phyloP scores from a whole-genome alignment of 2,113 vertebrate genomes.

The Pangasianodon gigas region DNA sequence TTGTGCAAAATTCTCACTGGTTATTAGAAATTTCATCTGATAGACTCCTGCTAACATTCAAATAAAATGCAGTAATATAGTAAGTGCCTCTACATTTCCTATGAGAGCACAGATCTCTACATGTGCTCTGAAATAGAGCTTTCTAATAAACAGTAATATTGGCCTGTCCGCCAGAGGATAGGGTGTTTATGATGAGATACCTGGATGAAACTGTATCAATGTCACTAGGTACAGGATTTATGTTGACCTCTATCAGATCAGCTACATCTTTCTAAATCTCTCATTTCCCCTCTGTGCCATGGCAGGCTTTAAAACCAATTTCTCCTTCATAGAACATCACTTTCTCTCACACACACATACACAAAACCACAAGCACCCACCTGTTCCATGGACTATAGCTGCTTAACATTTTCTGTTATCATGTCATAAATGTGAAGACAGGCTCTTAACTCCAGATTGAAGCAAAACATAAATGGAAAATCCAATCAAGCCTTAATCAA shows the following conservation, averaged over 20 bases:
- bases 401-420: slow-evolving; percentile 13
- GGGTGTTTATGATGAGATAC: slow-evolving; percentile 30
- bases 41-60: slow-evolving; percentile 5
- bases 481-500: neutral
- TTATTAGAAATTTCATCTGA: slow-evolving; percentile 13
- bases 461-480: slow-evolving; percentile 1
- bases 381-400: neutral
- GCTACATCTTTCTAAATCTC: slow-evolving; percentile 31
- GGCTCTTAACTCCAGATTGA: neutral
- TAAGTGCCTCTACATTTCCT: slow-evolving; percentile 7
- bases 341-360: neutral
- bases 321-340: slow-evolving; percentile 9
- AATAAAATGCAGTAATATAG: slow-evolving; percentile 12
- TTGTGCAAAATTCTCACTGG: neutral
- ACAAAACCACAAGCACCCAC: too few species aligned
- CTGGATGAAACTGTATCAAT: slow-evolving; percentile 32
- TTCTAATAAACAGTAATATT: slow-evolving; percentile 40
- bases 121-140: neutral
- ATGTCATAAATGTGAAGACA: neutral
- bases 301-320: slow-evolving; percentile 35
- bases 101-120: slow-evolving; percentile 21
- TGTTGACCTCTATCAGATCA: slow-evolving; percentile 44
- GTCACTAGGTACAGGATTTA: slow-evolving; percentile 35
- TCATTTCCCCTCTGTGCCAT: slow-evolving; percentile 37
- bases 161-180: slow-evolving; percentile 19